A percentile compares a stretch with the other conserved stretches of the same genome.
phyloP scores from a whole-genome alignment of 2,888 invertebrate genomes.

The Osmoderma eremita region DNA sequence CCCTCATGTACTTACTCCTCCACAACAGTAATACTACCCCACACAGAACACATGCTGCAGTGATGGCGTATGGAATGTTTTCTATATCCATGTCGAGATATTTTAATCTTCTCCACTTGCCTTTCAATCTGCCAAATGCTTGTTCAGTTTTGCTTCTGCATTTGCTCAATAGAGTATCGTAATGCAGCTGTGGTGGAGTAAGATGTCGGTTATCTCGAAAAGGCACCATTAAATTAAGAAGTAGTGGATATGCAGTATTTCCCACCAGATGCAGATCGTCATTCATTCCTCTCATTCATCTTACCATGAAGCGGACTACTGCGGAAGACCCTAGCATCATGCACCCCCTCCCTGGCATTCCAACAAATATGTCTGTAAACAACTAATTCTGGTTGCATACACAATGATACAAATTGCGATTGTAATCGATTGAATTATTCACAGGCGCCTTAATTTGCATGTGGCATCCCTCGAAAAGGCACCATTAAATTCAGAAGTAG shows the following conservation, averaged over 20 bases:
- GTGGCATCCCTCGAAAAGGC: slow-evolving; percentile 52
- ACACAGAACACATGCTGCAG: slow-evolving; percentile 44
- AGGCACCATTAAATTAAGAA: slow-evolving; percentile 49
- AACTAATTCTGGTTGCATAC: background rate
- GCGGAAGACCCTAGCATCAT: slow-evolving; percentile 49
- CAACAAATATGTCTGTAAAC: slow-evolving; percentile 50
- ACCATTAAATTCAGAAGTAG: slow-evolving; percentile 48
- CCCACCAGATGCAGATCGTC: slow-evolving; percentile 44
- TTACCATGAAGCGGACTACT: slow-evolving; percentile 44
- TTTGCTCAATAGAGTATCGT: slow-evolving; percentile 51
- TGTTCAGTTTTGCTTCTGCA: slow-evolving; percentile 52
- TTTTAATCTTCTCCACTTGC: slow-evolving; percentile 51
- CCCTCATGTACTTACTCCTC: background rate
- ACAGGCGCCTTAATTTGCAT: slow-evolving; percentile 10
- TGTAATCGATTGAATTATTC: background rate
- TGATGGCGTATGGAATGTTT: slow-evolving; percentile 40
- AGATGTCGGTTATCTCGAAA: slow-evolving; percentile 52
- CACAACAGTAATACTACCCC: background rate
- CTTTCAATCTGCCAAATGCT: slow-evolving; percentile 53
- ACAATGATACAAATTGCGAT: background rate
- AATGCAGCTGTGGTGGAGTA: slow-evolving; percentile 49
- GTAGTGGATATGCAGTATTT: slow-evolving; percentile 52
- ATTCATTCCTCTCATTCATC: slow-evolving; percentile 1
- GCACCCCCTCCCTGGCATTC: slow-evolving; percentile 50
- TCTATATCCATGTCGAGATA: slow-evolving; percentile 45